Evolutionary conservation across 2,888 invertebrate species (phyloP), one percentile per base, ranked within the genome.

Genomic region (Cyclophora albipunctata): DNA sequence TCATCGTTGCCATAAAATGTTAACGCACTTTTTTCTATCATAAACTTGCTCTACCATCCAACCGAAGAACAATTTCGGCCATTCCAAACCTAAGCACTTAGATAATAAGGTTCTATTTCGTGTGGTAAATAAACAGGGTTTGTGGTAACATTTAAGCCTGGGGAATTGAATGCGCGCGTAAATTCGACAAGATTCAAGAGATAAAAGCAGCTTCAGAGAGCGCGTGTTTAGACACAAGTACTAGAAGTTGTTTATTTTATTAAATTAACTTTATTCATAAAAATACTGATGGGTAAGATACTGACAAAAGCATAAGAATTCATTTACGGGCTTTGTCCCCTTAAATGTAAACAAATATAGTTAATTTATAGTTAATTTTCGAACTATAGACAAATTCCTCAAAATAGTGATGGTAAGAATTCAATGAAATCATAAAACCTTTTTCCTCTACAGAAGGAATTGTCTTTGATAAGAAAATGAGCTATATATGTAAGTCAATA

Each of bases 161-260:
- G 52, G 58, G 63, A 66, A 69, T 66, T 67, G 63, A 67, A 69
- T 64, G 64, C 54, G 60, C 60, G 63, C 65, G 60, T 68, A 66
- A 70, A 66, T 64, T 70, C 65, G 57, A 60, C 60, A 60, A 64
- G 62, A 63, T 56, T 54, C 52, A 59, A 52, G 56, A 59, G 60
- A 67, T 67, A 64, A 60, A 63, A 60, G 54, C 60, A 54, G 58
- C 53, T 42, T 54, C 58, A 54, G 20, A 50, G 56, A 49, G 48
- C 47, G 44, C 49, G 47, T 45, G 41, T 43, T 43, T 5, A 33
- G 5, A 6, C 3, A 1, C 5, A 34, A 33, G 43, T 43, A 34
- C 20, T 34, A 34, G 43, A 43, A 34, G 34, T 43, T 33, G 43
- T 47, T 47, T 37, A 42, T 34, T 20, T 20, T 41, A 41, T 47